These are phyloP conservation scores for Solenodon paradoxus DNA, from an alignment of 2,113 vertebrate species.

Conservation along the genomic window DNA sequence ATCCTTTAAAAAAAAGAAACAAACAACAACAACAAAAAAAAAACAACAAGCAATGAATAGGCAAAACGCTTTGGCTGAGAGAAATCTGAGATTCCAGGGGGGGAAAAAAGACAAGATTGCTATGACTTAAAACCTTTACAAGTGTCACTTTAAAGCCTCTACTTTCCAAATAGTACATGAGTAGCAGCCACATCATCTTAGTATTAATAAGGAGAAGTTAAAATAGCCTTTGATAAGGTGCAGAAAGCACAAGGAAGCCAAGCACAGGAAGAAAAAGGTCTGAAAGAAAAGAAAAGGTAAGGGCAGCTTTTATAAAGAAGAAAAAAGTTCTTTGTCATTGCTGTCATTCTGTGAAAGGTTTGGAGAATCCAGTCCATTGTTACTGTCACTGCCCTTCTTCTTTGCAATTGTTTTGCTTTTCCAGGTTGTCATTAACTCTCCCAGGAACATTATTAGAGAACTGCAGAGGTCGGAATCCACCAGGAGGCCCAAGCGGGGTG, in stretches of 20 bases:
- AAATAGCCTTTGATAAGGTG: conserved; percentile 47
- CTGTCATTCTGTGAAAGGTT: background rate
- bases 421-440: conserved; percentile 38
- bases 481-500: background rate
- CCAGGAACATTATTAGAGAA: conserved; percentile 33
- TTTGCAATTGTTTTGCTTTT: conserved; percentile 4
- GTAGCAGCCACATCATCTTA: conserved; percentile 21
- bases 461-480: background rate
- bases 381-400: background rate
- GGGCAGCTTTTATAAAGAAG: background rate
- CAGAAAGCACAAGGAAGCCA: conserved; percentile 6
- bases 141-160: conserved; percentile 32
- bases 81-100: conserved; percentile 46
- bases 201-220: conserved; percentile 44
- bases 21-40: conserved; percentile 39
- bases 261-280: background rate
- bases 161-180: conserved; percentile 37
- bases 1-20: conserved; percentile 45
- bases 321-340: conserved; percentile 44
- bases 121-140: conserved; percentile 46
- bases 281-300: conserved; percentile 52
- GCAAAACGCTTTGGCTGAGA: conserved; percentile 13
- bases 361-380: background rate
- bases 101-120: conserved; percentile 47
- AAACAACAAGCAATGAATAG: conserved; percentile 32